A percentile compares a stretch with the other conserved stretches of the same genome.
These are phyloP conservation scores for Xenopus laevis DNA, from an alignment of 2,113 vertebrate species.

Conservation along the genomic window DNA sequence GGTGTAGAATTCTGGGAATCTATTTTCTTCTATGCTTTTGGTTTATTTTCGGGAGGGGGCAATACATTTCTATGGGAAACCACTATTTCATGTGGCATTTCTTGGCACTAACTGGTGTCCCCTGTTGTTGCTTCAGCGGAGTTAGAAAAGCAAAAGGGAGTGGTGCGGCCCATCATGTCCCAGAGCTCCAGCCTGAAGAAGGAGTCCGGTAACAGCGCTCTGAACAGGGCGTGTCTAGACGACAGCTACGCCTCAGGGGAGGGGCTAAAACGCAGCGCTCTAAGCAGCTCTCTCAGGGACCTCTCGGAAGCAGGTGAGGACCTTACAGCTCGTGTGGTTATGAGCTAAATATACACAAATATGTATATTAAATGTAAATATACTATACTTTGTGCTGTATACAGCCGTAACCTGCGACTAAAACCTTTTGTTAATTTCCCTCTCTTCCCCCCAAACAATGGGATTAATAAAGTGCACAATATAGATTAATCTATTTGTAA, in stretches of 20 bases:
- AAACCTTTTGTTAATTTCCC: slow-evolving; percentile 34
- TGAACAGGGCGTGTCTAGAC: slow-evolving; percentile 84
- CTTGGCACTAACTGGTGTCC: background rate
- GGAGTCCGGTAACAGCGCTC: slow-evolving; percentile 78
- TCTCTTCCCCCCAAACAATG: slow-evolving; percentile 21
- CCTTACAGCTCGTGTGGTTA: slow-evolving; percentile 20
- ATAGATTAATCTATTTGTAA: no score
- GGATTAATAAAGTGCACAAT: no score
- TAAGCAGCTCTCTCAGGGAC: slow-evolving; percentile 93
- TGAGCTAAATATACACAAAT: slow-evolving; percentile 39
- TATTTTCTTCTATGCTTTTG: no score
- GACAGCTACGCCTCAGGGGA: slow-evolving; percentile 90
- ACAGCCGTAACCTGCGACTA: background rate
- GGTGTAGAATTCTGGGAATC: no score
- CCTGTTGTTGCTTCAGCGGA: slow-evolving; percentile 70
- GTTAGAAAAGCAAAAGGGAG: slow-evolving; percentile 93
- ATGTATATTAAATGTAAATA: slow-evolving; percentile 40
- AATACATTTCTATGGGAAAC: no score
- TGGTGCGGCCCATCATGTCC: slow-evolving; percentile 86
- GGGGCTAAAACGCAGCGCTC: slow-evolving; percentile 89
- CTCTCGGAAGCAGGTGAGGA: slow-evolving; percentile 91
- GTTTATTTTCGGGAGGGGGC: no score
- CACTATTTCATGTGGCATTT: background rate
- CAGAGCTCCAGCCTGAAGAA: slow-evolving; percentile 87
- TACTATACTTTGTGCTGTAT: slow-evolving; percentile 41